Evolutionary conservation across 2,797 vertebrate species (phyloP).

Genomic region (Botia almorhae): DNA sequence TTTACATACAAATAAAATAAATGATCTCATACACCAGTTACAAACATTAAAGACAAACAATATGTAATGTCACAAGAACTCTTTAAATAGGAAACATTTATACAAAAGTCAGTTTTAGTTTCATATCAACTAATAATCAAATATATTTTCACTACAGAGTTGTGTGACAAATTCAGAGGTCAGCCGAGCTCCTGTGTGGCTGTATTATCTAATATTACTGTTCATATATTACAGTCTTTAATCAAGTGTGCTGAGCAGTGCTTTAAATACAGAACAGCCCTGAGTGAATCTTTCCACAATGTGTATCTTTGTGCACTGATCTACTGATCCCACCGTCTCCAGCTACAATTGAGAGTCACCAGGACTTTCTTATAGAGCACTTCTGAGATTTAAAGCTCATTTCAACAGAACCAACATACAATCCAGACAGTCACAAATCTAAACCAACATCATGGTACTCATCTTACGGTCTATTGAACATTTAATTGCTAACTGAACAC

Average conservation of each 20-base stretch:
- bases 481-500: too few relatives aligned
- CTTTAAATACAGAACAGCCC: not conserved
- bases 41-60: not conserved
- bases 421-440: too few relatives aligned
- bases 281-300: conserved; percentile 22
- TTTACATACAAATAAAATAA: not conserved
- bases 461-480: too few relatives aligned
- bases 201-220: not conserved
- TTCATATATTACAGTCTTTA: not conserved
- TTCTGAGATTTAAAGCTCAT: conserved; percentile 54
- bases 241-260: too few relatives aligned
- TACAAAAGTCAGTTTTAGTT: not conserved
- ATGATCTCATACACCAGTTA: not conserved
- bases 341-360: conserved; percentile 11
- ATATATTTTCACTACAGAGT: not conserved
- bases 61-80: not conserved
- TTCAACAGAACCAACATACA: too few relatives aligned
- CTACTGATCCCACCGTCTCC: conserved; percentile 30
- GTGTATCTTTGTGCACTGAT: conserved; percentile 11
- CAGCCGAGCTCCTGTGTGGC: not conserved
- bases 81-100: too few relatives aligned
- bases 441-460: too few relatives aligned
- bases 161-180: not conserved
- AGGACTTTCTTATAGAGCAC: conserved; percentile 7
- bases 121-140: not conserved